Evolutionary conservation across 2,797 vertebrate species (phyloP), one percentile per base, ranked within the genome.

Genomic region (Tapirus indicus): DNA sequence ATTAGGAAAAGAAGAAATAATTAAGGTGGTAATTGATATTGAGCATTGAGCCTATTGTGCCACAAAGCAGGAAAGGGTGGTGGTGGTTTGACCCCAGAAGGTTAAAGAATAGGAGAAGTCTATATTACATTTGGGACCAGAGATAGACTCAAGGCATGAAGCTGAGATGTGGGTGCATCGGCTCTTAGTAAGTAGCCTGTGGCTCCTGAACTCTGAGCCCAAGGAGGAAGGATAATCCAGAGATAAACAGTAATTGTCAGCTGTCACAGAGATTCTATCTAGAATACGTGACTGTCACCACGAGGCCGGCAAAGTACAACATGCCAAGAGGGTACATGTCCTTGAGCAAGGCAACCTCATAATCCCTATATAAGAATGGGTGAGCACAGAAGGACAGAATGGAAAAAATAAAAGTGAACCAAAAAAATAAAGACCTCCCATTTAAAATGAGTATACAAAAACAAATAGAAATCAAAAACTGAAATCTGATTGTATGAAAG

Each of bases 381-480:
- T 54, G 6, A 32, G 5, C 23, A 64, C 20, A 35, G 47, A 92
- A 80, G 52, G 25, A 62, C 9, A 83, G 4, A 71, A 64, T n/a
- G 9, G 68, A 18, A 64, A 83, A 71, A 88, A 52, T 62, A 10
- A 93, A 82, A 58, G 18, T 47, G 21, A 91, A 75, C 25, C 7
- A 49, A 47, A 72, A 78, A 66, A 71, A 2, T 13, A 60, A 69
- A 58, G 25, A 14, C 1, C 14, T 52, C 11, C 20, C 47, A 75
- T 66, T 80, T 80, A 69, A 86, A 86, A 92, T 25, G 1, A 79
- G 16, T 27, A 18, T 18, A 68, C 8, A 74, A 88, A 96, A 93
- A 44, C 21, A 58, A 71, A 62, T 2, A 86, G 29, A 88, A 94
- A 66, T 14, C 0, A 82, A 69, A 88, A 25, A 17, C n/a, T 72